These are phyloP conservation scores for Atrina japonica DNA, from an alignment of 2,888 invertebrate species.

Conservation along the genomic window DNA sequence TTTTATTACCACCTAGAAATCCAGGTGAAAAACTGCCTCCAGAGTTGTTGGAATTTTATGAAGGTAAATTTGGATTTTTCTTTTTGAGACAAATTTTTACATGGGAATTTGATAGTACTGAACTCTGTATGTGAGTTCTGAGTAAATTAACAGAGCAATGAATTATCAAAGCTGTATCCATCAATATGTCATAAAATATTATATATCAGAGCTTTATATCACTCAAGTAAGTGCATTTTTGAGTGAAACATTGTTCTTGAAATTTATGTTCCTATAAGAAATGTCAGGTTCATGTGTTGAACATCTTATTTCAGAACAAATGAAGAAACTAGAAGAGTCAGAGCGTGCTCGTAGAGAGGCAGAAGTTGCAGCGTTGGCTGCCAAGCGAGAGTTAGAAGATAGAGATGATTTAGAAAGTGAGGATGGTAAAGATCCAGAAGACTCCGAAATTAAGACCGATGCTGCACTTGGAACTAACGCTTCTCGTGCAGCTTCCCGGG, in stretches of 20 bases:
- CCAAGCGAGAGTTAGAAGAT: conserved; percentile 64
- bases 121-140: too few relatives aligned
- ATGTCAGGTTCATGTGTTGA: too few relatives aligned
- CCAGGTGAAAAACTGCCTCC: conserved; percentile 80
- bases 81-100: background rate
- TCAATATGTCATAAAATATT: too few relatives aligned
- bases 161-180: too few relatives aligned
- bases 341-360: conserved; percentile 72
- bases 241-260: too few relatives aligned
- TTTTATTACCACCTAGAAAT: conserved; percentile 79
- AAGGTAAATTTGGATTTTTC: conserved; percentile 64
- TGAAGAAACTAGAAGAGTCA: conserved; percentile 77
- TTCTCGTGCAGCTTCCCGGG: conserved; percentile 51
- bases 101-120: too few relatives aligned
- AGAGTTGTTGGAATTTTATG: conserved; percentile 79
- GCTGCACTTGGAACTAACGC: conserved; percentile 45
- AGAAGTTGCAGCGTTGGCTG: conserved; percentile 70
- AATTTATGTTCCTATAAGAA: too few relatives aligned
- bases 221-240: too few relatives aligned
- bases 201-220: too few relatives aligned
- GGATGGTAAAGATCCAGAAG: conserved; percentile 51
- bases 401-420: conserved; percentile 55
- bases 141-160: too few relatives aligned
- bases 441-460: conserved; percentile 56
- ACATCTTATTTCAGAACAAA: conserved; percentile 74